A percentile compares a stretch with the other conserved stretches of the same genome.
Evolutionary conservation across 2,113 vertebrate species (phyloP).

Genomic region (Coptodon rendalli): DNA sequence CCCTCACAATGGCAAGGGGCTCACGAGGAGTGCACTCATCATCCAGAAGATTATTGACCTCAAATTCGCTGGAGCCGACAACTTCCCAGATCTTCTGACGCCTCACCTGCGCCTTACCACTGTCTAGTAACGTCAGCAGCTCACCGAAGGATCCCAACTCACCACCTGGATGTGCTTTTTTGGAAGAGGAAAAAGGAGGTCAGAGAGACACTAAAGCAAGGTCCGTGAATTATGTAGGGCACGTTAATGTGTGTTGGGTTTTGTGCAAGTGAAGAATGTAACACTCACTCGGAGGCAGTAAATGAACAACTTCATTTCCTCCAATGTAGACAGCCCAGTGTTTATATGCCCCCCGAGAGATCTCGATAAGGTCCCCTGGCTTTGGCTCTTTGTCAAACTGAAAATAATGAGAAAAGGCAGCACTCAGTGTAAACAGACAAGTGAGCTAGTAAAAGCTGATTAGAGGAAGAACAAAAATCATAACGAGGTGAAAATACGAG

Average conservation of each 20-base stretch:
- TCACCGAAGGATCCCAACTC: neutral
- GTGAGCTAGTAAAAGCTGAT: neutral
- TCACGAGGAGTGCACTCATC: neutral
- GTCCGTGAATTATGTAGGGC: neutral
- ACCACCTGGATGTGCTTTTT: neutral
- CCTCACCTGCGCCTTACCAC: neutral
- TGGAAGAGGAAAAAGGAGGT: neutral
- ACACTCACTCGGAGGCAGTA: conserved; percentile 66
- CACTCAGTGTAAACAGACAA: neutral
- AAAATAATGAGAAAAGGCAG: neutral
- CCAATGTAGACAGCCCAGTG: conserved; percentile 84
- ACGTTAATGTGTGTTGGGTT: neutral
- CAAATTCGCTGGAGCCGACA: accelerated
- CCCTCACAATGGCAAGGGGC: neutral
- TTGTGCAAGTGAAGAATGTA: neutral
- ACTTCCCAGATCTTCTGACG: conserved; percentile 28
- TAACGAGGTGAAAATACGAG: neutral
- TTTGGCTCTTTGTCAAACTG: conserved; percentile 49
- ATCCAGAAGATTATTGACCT: conserved; percentile 38
- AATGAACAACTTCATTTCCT: conserved; percentile 73
- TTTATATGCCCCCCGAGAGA: conserved; percentile 63
- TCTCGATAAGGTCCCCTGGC: conserved; percentile 79
- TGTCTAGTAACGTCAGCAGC: neutral
- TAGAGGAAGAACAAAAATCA: neutral
- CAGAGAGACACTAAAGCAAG: neutral